Evolutionary conservation across 2,797 vertebrate species (phyloP).

Genomic region (Helarctos malayanus): DNA sequence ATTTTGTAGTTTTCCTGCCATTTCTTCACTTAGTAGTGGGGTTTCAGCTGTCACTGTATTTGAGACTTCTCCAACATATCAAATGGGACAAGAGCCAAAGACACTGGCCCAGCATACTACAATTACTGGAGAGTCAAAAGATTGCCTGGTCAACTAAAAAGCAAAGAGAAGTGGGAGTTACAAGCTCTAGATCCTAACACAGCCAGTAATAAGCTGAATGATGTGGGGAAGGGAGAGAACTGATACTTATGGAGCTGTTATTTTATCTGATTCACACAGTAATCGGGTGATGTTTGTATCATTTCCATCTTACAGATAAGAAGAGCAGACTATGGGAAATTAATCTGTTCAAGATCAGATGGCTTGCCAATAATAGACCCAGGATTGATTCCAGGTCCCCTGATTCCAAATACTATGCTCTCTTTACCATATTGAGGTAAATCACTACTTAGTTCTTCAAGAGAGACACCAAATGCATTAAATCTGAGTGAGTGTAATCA

Average conservation of each 20-base stretch:
- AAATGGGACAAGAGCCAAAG: background rate
- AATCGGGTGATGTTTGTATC: background rate
- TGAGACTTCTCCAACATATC: background rate
- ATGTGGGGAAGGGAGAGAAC: background rate
- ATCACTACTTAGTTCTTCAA: background rate
- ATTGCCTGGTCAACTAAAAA: background rate
- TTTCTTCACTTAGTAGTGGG: background rate
- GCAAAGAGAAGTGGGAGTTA: background rate
- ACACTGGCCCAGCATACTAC: background rate
- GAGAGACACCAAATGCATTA: background rate
- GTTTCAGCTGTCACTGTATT: background rate
- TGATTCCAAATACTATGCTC: slow-evolving; percentile 25
- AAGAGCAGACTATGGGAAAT: background rate
- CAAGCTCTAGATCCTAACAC: background rate
- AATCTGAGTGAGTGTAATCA: background rate
- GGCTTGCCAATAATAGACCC: background rate
- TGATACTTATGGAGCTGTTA: background rate
- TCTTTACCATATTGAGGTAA: background rate
- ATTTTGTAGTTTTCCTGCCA: background rate
- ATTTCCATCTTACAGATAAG: slow-evolving; percentile 27
- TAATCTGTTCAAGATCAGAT: slow-evolving; percentile 50
- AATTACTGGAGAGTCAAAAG: background rate
- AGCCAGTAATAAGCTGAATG: background rate
- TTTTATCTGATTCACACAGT: slow-evolving; percentile 23
- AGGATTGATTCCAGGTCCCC: slow-evolving; percentile 1